phyloP scores from a whole-genome alignment of 2,113 vertebrate species.

The Rhinogobius similis region DNA sequence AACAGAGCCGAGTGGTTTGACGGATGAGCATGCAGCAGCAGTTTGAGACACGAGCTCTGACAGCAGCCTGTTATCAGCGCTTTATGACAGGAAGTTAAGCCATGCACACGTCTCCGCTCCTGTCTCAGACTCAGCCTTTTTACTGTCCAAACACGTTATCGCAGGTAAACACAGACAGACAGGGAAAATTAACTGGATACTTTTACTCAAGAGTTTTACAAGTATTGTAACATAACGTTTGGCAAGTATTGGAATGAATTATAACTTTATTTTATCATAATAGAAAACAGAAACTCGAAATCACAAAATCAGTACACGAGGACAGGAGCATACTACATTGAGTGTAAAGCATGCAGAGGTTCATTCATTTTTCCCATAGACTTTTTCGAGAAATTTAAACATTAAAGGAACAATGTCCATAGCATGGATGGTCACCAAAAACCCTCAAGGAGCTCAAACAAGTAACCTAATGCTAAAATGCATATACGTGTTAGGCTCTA shows the following conservation, averaged over 20 bases:
- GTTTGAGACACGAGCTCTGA: constrained; percentile 50
- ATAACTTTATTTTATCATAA: too few species aligned
- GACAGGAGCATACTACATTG: too few species aligned
- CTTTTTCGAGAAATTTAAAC: too few species aligned
- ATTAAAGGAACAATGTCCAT: too few species aligned
- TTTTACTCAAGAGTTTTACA: not conserved
- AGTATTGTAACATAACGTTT: not conserved
- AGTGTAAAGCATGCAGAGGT: too few species aligned
- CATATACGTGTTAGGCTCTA: too few species aligned
- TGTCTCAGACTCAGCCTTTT: constrained; percentile 30
- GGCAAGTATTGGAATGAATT: not conserved
- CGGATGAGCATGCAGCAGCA: constrained; percentile 26
- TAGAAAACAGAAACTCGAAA: too few species aligned
- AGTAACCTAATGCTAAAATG: too few species aligned
- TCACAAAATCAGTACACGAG: too few species aligned
- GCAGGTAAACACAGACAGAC: not conserved
- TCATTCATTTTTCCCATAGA: too few species aligned
- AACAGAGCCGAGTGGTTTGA: constrained; percentile 44
- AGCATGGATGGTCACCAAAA: too few species aligned
- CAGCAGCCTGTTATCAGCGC: constrained; percentile 66
- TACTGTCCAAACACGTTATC: constrained; percentile 3
- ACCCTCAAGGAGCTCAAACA: too few species aligned
- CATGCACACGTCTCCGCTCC: constrained; percentile 59
- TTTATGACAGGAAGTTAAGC: constrained; percentile 72
- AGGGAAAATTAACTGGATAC: constrained; percentile 12